phyloP scores from a whole-genome alignment of 2,797 vertebrate species.

The Sebastolobus alascanus region DNA sequence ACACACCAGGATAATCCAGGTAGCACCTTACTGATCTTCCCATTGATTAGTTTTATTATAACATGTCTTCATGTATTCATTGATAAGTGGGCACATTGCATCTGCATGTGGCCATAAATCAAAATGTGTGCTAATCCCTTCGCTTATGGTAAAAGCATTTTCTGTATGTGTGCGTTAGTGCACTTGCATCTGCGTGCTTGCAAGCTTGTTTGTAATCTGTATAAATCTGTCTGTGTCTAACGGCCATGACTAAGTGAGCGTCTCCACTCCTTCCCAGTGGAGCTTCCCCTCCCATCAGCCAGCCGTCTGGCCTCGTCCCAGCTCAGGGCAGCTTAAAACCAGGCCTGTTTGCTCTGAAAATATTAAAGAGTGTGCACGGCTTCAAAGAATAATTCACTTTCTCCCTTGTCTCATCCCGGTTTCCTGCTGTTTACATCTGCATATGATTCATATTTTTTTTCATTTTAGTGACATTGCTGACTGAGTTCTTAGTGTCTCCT shows the following conservation, averaged over 20 bases:
- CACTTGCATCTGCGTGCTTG: constrained; percentile 14
- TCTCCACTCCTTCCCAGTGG: constrained; percentile 52
- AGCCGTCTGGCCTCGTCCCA: constrained; percentile 44
- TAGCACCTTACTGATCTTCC: not conserved
- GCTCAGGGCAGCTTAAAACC: constrained; percentile 37
- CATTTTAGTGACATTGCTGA: not conserved
- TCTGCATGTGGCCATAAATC: constrained; percentile 33
- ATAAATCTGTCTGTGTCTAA: constrained; percentile 60
- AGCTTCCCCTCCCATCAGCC: constrained; percentile 41
- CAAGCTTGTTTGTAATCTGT: constrained; percentile 55
- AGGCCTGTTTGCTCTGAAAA: constrained; percentile 8
- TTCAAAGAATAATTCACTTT: constrained; percentile 21
- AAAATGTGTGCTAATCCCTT: constrained; percentile 53
- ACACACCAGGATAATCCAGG: not conserved
- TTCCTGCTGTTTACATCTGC: not conserved
- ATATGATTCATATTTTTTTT: not conserved
- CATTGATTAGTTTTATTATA: not conserved
- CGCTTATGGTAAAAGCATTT: not conserved
- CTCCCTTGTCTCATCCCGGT: not conserved
- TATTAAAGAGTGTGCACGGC: not conserved
- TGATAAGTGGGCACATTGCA: constrained; percentile 7
- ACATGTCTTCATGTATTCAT: not conserved
- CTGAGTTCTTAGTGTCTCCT: not conserved
- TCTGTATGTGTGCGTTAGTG: constrained; percentile 5
- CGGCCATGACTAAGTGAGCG: constrained; percentile 59